Evolutionary conservation across 2,113 vertebrate genomes (phyloP).

Genomic region (Microcebus tavaratra): DNA sequence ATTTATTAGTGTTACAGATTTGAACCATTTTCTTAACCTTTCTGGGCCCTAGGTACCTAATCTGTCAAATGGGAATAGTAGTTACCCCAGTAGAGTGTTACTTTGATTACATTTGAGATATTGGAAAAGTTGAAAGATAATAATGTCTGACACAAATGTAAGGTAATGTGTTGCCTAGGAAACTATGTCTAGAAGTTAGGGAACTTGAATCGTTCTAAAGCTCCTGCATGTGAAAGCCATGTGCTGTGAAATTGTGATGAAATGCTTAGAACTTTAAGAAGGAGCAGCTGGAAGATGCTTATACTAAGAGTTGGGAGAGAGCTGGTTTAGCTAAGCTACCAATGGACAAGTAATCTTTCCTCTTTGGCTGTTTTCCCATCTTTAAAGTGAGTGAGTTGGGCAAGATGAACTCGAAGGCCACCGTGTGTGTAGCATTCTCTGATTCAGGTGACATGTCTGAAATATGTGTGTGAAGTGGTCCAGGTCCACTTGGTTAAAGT

Average conservation of each 20-base stretch:
- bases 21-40: background rate
- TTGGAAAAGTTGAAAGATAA: background rate
- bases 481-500: background rate
- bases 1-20: background rate
- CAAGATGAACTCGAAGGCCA: background rate
- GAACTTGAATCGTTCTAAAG: background rate
- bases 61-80: background rate
- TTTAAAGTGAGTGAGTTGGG: background rate
- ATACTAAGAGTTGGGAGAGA: background rate
- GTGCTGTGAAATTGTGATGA: background rate
- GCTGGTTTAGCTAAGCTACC: background rate
- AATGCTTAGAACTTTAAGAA: background rate
- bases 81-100: background rate
- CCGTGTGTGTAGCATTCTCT: background rate
- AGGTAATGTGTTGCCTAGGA: background rate
- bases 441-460: background rate
- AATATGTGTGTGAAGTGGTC: background rate
- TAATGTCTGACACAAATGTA: background rate
- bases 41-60: background rate
- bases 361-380: background rate
- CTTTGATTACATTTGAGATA: background rate
- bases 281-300: background rate
- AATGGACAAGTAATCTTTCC: background rate
- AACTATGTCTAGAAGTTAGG: background rate
- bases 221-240: background rate